Percentiles rank a stretch among this genome's conserved stretches.
Evolutionary conservation across 1,140 invertebrate species (phyloP).

Genomic region (Harlomillsia oculata): DNA sequence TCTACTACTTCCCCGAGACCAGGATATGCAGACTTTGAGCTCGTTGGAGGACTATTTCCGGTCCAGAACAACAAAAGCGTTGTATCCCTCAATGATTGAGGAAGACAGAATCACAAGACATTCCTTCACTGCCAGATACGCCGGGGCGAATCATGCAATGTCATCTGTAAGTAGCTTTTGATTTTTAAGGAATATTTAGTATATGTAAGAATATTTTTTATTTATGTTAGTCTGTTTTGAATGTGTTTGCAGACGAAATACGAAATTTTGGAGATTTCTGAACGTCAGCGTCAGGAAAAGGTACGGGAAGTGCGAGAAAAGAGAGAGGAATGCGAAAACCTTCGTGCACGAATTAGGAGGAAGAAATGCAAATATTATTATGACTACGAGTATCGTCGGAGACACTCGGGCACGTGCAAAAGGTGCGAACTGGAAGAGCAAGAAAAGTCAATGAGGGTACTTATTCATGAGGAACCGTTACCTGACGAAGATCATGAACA

Average conservation of each 20-base stretch:
- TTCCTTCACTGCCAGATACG: slow-evolving; percentile 2
- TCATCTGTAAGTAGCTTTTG: background rate
- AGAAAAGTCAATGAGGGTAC: background rate
- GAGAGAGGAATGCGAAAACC: slow-evolving; percentile 1
- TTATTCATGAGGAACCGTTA: slow-evolving; percentile 6
- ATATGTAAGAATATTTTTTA: too few relatives aligned
- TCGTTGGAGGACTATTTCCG: slow-evolving; percentile 3
- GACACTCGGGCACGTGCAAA: background rate
- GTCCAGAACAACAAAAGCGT: background rate
- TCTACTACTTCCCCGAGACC: slow-evolving; percentile 3
- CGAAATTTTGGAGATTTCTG: background rate
- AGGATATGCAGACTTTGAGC: background rate
- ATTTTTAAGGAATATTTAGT: too few relatives aligned
- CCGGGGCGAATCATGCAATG: background rate
- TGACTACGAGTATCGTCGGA: slow-evolving; percentile 9
- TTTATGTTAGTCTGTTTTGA: too few relatives aligned
- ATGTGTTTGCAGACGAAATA: too few relatives aligned
- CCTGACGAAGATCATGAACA: background rate
- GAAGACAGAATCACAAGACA: background rate
- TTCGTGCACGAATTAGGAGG: background rate
- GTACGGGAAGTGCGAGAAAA: background rate
- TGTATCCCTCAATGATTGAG: slow-evolving; percentile 6
- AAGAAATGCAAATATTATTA: slow-evolving; percentile 8
- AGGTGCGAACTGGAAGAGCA: background rate
- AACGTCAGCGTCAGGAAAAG: background rate